A percentile compares a stretch with the other conserved stretches of the same genome.
Evolutionary conservation across 2,113 vertebrate species (phyloP).

Genomic region (Clarias macrocephalus): DNA sequence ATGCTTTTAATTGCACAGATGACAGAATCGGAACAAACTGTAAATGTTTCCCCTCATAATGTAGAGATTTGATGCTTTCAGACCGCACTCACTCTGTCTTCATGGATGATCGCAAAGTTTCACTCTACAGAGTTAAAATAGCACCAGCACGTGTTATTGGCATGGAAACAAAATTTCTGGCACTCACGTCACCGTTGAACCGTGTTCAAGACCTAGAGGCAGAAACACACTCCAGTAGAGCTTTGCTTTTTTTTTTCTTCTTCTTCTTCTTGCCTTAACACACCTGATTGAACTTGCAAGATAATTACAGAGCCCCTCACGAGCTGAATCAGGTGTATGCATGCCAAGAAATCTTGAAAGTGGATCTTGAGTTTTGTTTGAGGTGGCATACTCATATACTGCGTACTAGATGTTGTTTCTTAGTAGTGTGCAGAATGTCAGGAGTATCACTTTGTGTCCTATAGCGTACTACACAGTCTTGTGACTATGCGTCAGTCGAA

Average conservation of each 20-base stretch:
- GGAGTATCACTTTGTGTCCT: neutral
- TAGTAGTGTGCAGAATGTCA: neutral
- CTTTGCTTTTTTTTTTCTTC: neutral
- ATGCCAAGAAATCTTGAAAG: constrained; percentile 23
- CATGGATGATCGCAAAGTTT: neutral
- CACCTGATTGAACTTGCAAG: constrained; percentile 43
- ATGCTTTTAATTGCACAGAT: neutral
- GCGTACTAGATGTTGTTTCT: neutral
- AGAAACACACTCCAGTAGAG: neutral
- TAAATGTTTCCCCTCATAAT: neutral
- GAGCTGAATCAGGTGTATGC: constrained; percentile 18
- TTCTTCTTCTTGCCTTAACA: constrained; percentile 27
- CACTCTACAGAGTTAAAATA: constrained; percentile 2
- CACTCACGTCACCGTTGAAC: constrained; percentile 4
- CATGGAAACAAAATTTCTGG: constrained; percentile 29
- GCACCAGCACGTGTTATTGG: neutral
- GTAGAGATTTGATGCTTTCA: neutral
- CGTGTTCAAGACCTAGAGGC: constrained; percentile 22
- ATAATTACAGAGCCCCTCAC: constrained; percentile 20
- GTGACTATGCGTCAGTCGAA: neutral
- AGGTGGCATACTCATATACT: neutral
- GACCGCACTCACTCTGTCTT: neutral
- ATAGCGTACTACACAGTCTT: neutral
- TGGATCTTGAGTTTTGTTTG: neutral
- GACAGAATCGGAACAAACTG: neutral